Base-by-base conservation (phyloP, 2,797 vertebrate genomes). In the Enoplosus armatus region DNA sequence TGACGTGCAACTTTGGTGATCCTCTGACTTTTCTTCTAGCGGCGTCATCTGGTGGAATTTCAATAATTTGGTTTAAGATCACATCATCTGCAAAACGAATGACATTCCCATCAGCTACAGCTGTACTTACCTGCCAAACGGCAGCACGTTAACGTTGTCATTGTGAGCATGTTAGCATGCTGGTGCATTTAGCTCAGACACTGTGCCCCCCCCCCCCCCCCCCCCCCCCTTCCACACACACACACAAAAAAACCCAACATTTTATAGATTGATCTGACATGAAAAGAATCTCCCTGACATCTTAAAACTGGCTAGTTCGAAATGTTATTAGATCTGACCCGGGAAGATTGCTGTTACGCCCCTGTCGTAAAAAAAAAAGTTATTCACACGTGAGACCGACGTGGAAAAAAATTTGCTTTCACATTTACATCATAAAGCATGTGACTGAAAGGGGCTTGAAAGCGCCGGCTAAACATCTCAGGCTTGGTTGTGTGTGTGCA, bases 381-480 rank as follows among this genome's bases (percentile, higher is more conserved):
- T 33, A 53, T 50, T 77, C 35, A 60, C 12, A 73, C 48, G 59
- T 18, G 31, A 77, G 48, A 47, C 11, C 6, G 4, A 72, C 59
- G 61, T 54, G 33, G 74, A 16, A 73, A 73, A 61, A n/a, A n/a
- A n/a, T n/a, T 51, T 58, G 33, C 41, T 12, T 6, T 6, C 1
- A 50, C 22, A 41, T 74, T 83, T 55, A 6, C 54, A 66, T 76
- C 39, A 29, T 72, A 37, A 80, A 59, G 50, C 54, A 8, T 4
- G 8, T 9, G 37, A 53, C 33, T 72, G 55, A 67, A 43, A 75
- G 8, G 29, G 14, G 48, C 35, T 39, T 35, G 26, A 62, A 61
- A 39, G n/a, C 18, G 2, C 6, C 72, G 22, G 61, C 12, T 54
- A 50, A 67, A 69, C 59, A 43, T 47, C 74, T 65, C 31, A 70